A percentile compares a stretch with the other conserved stretches of the same genome.
phyloP scores from a whole-genome alignment of 1,140 invertebrate genomes.

The Tetraneura akinire region DNA sequence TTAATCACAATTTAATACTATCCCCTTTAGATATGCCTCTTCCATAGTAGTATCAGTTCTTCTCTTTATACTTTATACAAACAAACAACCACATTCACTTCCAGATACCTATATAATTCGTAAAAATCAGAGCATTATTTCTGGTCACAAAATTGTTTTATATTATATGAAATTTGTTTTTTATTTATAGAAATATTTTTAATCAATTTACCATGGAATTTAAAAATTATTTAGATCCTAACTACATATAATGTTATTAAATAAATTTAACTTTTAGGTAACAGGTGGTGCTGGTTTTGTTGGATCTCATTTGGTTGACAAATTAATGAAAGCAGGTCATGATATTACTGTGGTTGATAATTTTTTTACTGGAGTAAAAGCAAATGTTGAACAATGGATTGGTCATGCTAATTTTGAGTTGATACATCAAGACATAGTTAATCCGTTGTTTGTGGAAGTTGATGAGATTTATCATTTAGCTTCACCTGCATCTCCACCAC shows the following conservation, averaged over 20 bases:
- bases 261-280: conserved; percentile 63
- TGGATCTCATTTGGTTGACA: conserved; percentile 95
- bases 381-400: conserved; percentile 98
- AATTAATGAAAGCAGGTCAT: conserved; percentile 93
- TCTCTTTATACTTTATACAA: no score
- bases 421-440: conserved; percentile 98
- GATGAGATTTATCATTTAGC: conserved; percentile 99
- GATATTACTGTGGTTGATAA: conserved; percentile 98
- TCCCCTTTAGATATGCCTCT: no score
- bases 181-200: no score
- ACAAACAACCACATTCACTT: no score
- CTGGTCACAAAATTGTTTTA: no score
- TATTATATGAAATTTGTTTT: background rate
- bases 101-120: no score
- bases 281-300: conserved; percentile 99
- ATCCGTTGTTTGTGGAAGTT: conserved; percentile 96
- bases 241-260: background rate
- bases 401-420: conserved; percentile 99
- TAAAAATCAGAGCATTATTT: no score
- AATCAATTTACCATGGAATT: background rate
- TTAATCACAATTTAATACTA: no score
- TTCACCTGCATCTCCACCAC: conserved; percentile 96
- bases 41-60: no score
- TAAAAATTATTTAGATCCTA: background rate
- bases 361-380: conserved; percentile 95